Base-by-base conservation (phyloP, 1,140 invertebrate species). In the Aphelenchoides fujianensis region DNA sequence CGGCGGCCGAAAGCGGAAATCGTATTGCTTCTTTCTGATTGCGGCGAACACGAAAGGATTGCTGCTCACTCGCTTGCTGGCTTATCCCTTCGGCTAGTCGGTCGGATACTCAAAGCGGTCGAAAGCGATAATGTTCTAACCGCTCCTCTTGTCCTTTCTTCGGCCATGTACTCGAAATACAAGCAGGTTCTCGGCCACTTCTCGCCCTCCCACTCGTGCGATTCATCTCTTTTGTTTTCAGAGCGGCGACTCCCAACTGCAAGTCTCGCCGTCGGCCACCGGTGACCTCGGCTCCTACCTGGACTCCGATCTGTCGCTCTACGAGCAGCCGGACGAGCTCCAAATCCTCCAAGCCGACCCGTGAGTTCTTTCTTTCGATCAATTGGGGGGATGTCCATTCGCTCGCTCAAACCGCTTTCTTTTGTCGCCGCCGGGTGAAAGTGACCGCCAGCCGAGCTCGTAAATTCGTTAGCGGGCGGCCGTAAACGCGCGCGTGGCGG, bases 271-370 rank as follows among this genome's bases (percentile, higher is more conserved):
- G 27, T 63, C 64, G 9, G 78, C 83, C 41, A 69, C 69, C 27
- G 77, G 76, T 32, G 82, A 83, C 37, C 70, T 81, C 19, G 81
- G 80, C 34, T 80, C 72, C 28, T 83, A 83, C 73, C 66, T 83
- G 41, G 82, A 83, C 62, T 75, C 73, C 1, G 82, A 83, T 27
- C 62, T 84, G 53, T 81, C 83, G 23, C 41, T 83, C 31, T 59
- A 57, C 34, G 82, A 83, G 71, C 82, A 83, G 66, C 75, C 74
- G 30, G 82, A 83, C 37, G 82, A 83, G 66, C 69, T 84, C 23
- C 69, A 82, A 63, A 69, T 82, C 28, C 72, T 83, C 9, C 79
- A 83, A 68, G 69, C 68, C 30, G 81, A 83, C 68, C 70, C 78
- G 81, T 83, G 75, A 74, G 82, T 84, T 16, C 48, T 68, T 71